Evolutionary conservation across 1,140 invertebrate species (phyloP).

Genomic region (Tyrophagus putrescentiae): DNA sequence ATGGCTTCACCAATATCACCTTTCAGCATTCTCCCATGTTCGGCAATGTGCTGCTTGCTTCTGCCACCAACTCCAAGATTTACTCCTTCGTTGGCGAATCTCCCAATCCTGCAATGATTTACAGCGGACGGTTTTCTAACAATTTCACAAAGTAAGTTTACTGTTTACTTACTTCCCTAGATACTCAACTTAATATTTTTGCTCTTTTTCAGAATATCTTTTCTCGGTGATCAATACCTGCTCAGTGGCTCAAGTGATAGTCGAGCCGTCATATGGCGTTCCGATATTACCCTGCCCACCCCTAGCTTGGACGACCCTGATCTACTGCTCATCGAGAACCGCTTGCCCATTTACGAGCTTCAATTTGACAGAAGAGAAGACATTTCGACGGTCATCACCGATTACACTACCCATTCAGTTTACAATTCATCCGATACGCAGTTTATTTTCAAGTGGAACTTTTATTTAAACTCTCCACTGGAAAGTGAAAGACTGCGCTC

Average conservation of each 20-base stretch:
- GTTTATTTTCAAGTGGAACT: neutral
- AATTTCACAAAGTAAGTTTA: conserved; percentile 7
- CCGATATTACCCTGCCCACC: neutral
- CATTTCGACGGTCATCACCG: neutral
- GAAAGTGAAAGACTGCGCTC: neutral
- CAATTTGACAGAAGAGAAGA: neutral
- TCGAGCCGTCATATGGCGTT: conserved; percentile 13
- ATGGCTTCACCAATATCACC: neutral
- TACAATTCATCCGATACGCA: conserved; percentile 1
- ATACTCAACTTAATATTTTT: neutral
- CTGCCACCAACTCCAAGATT: conserved; percentile 66
- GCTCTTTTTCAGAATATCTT: neutral
- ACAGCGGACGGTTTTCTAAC: neutral
- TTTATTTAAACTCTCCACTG: neutral
- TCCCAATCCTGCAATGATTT: neutral
- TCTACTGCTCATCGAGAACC: neutral
- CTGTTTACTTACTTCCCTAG: neutral
- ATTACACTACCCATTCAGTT: neutral
- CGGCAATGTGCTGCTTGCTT: conserved; percentile 53
- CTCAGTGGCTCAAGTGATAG: conserved; percentile 8
- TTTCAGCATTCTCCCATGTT: conserved; percentile 37
- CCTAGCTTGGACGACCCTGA: neutral
- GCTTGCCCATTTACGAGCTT: conserved; percentile 1
- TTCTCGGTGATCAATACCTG: neutral
- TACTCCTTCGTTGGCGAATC: conserved; percentile 35